Evolutionary conservation across 2,797 vertebrate genomes (phyloP), one percentile per base, ranked within the genome.

Genomic region (Lutjanus argentimaculatus): DNA sequence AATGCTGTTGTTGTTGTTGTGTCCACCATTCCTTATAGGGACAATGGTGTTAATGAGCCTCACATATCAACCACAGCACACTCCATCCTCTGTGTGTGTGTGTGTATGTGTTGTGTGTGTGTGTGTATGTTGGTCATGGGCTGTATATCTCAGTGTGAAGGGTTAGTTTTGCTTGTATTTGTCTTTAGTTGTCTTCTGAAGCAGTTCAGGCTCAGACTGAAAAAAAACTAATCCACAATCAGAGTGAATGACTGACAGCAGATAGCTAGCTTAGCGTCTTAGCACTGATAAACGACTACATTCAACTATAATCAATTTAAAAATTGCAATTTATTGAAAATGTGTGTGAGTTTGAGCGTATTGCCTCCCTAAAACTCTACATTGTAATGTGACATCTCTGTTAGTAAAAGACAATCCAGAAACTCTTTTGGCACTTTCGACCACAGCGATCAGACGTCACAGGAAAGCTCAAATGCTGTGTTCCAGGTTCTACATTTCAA

Each of bases 31-130:
- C 62, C 74, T 88, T 80, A 80, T 21, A 74, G 74, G 90, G 86
- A 89, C 86, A 85, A 85, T 82, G 75, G 75, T 88, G 87, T 88
- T 90, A 89, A 92, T 89, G 87, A 90, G 87, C 66, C 89, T 84
- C 83, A 89, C 89, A 87, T 3, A 88, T 88, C 88, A 89, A 79
- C 59, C 75, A 56, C 66, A 14, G 51, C 58, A 75, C 81, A 68
- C 67, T 69, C 63, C 75, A 58, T 70, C 77, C 72, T 83, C 11
- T 45, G 49, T 68, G 46, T 71, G 80, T 58, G 71, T 57, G 56
- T 55, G 78, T 55, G 64, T 77, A 62, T 52, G 40, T 75, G 71
- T 76, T 64, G 75, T 71, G 67, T 51, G 67, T 66, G 25, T 53
- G 64, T 67, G 76, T 17, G 56, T 52, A 40, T 49, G 69, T 72